These are phyloP conservation scores for Hemiprocne comata DNA, from an alignment of 2,113 vertebrate genomes.

Conservation along the genomic window DNA sequence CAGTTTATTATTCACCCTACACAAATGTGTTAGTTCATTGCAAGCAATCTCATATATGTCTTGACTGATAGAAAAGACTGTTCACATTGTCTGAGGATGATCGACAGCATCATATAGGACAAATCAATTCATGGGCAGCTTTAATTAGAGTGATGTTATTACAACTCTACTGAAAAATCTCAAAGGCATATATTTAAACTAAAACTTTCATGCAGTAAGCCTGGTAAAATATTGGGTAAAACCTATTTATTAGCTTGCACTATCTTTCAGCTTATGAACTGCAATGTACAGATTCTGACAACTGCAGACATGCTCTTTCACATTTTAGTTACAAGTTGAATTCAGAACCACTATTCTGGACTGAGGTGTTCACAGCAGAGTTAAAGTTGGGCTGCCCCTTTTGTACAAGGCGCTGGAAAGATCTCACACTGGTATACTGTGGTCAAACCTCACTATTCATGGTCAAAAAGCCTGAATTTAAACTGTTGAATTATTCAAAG, in stretches of 20 bases:
- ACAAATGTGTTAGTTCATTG: neutral
- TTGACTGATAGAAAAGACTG: neutral
- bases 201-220: neutral
- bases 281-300: neutral
- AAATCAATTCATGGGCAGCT: neutral
- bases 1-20: neutral
- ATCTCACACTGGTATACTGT: neutral
- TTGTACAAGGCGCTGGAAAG: neutral
- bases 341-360: neutral
- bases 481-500: neutral
- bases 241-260: neutral
- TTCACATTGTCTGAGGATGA: neutral
- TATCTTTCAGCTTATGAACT: neutral
- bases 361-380: neutral
- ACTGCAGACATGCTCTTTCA: neutral
- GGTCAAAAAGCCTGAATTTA: neutral
- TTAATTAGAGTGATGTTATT: neutral
- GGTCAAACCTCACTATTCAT: neutral
- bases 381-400: neutral
- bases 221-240: neutral
- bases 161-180: neutral
- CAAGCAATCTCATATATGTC: neutral
- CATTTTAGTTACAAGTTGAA: neutral
- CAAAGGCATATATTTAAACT: neutral
- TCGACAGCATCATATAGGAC: neutral